Evolutionary conservation across 2,113 vertebrate genomes (phyloP), one percentile per base, ranked within the genome.

Genomic region (Felis chaus): DNA sequence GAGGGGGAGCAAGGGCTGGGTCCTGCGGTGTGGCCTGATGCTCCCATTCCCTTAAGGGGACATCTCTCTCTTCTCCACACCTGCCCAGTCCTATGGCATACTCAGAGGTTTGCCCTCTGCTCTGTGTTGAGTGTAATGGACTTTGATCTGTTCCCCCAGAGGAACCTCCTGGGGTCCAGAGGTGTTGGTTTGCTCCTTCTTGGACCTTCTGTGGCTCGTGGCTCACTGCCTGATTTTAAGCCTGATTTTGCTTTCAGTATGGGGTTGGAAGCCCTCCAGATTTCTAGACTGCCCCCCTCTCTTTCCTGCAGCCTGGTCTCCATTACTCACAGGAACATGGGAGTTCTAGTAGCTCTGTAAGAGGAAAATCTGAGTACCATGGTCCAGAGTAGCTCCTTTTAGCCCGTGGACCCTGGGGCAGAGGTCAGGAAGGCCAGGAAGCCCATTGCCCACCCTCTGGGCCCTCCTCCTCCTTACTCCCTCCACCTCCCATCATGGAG

Each of bases 351-450:
- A 57, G 7, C 33, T 71, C 55, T 50, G 14, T 27, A 23, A 55
- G 71, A 48, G 31, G 65, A 90, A 61, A 41, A 36, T 50, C 83
- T 91, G 69, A 65, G 48, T 63, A 6, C 53, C 6, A 1, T 9
- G 27, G 53, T 63, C 68, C 55, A 15, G 73, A 68, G 63, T 31
- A 55, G 41, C 57, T 27, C 53, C 33, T 29, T 27, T 82, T 91
- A 31, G 31, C 50, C 41, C 21, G 9, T 68, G 87, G n/a, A 73
- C 48, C 41, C 48, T 27, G 61, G 79, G 36, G 50, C 66, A 89
- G 78, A 85, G 88, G 68, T 89, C 74, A 79, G 36, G 94, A 89
- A 89, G 45, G 36, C 5, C 33, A 92, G 81, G 74, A 71, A 29
- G 11, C 76, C 84, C 7, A 0, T 73, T 55, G 18, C 33, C 55